phyloP scores from a whole-genome alignment of 1,140 invertebrate genomes.

The Trichogramma pretiosum region DNA sequence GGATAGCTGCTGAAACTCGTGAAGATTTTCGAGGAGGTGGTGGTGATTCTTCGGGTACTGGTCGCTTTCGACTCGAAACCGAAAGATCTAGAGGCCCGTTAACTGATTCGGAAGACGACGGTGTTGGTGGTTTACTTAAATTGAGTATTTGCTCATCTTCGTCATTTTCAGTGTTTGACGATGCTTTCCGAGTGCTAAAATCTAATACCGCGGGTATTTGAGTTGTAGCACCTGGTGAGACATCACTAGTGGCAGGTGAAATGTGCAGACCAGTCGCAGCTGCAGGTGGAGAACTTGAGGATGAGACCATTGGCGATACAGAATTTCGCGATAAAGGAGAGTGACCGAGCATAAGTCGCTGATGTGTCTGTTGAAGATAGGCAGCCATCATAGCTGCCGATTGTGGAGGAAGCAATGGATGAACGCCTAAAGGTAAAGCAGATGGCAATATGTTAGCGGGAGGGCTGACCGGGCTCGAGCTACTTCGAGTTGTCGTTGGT shows the following conservation, averaged over 20 bases:
- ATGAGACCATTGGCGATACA: conserved; percentile 52
- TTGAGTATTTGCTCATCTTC: conserved; percentile 59
- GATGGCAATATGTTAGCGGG: conserved; percentile 41
- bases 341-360: conserved; percentile 63
- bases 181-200: conserved; percentile 62
- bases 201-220: conserved; percentile 58
- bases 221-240: conserved; percentile 38
- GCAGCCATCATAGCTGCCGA: conserved; percentile 67
- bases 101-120: conserved; percentile 48
- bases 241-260: conserved; percentile 33
- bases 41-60: conserved; percentile 55
- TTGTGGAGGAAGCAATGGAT: conserved; percentile 59
- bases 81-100: conserved; percentile 74
- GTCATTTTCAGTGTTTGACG: conserved; percentile 43
- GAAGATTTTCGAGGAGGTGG: conserved; percentile 58
- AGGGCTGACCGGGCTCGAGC: conserved; percentile 45
- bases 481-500: conserved; percentile 48
- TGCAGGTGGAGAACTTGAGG: conserved; percentile 50
- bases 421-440: conserved; percentile 38
- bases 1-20: conserved; percentile 38
- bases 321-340: conserved; percentile 58
- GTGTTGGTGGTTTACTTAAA: conserved; percentile 52
- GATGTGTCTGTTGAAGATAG: conserved; percentile 61
- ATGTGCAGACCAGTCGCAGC: conserved; percentile 41
- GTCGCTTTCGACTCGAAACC: conserved; percentile 62